phyloP scores from a whole-genome alignment of 2,888 invertebrate genomes.

The Tryphoninae sp. region DNA sequence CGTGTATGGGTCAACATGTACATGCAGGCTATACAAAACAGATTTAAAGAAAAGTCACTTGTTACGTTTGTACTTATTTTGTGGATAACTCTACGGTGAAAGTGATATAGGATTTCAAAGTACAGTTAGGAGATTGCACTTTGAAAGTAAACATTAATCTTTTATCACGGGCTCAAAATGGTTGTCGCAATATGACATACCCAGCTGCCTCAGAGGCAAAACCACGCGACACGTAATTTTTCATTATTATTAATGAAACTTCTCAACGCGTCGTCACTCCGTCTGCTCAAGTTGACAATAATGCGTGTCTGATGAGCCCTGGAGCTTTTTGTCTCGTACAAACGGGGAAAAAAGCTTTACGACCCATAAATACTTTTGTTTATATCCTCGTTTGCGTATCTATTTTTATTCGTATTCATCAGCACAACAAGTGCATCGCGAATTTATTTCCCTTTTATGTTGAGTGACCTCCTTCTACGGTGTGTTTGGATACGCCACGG shows the following conservation, averaged over 20 bases:
- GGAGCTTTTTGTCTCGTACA: background rate
- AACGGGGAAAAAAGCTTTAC: too few relatives aligned
- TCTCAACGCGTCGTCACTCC: background rate
- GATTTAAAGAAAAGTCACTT: too few relatives aligned
- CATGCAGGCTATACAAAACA: too few relatives aligned
- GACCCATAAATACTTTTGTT: too few relatives aligned
- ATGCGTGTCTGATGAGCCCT: background rate
- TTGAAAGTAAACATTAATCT: too few relatives aligned
- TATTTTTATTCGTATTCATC: slow-evolving; percentile 28
- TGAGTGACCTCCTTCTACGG: slow-evolving; percentile 42
- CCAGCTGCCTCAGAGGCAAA: background rate
- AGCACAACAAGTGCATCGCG: background rate
- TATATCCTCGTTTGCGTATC: background rate
- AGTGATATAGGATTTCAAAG: too few relatives aligned
- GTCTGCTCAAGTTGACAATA: background rate
- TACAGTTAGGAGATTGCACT: too few relatives aligned
- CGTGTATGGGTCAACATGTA: too few relatives aligned
- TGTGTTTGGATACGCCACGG: background rate
- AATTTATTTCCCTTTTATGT: slow-evolving; percentile 37
- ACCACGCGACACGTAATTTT: background rate
- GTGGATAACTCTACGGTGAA: too few relatives aligned
- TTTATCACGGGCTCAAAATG: too few relatives aligned
- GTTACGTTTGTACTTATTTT: too few relatives aligned
- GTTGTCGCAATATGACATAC: too few relatives aligned
- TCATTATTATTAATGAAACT: background rate